Percentiles rank a stretch among this genome's conserved stretches.
These are phyloP conservation scores for Atopsyche davidsoni DNA, from an alignment of 1,140 invertebrate genomes.

Conservation along the genomic window DNA sequence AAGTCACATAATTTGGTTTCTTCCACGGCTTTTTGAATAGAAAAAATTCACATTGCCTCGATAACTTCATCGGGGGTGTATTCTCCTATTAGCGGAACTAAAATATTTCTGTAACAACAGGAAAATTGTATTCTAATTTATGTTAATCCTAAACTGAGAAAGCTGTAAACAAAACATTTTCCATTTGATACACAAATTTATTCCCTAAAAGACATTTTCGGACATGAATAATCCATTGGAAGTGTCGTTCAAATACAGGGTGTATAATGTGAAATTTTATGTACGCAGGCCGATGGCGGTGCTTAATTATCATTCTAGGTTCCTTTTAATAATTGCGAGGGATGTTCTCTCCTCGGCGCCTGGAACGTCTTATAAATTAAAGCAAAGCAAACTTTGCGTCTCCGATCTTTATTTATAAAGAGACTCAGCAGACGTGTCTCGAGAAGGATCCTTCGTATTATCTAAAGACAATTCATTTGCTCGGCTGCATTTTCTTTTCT, in stretches of 20 bases:
- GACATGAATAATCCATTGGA: constrained; percentile 28
- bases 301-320: constrained; percentile 1
- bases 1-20: no score
- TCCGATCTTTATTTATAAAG: not conserved
- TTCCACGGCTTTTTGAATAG: no score
- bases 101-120: constrained; percentile 1
- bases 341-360: not conserved
- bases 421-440: constrained; percentile 1
- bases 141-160: constrained; percentile 24
- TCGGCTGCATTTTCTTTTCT: constrained; percentile 6
- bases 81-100: no score
- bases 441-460: not conserved
- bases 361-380: no score
- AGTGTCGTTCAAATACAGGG: constrained; percentile 21
- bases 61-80: no score
- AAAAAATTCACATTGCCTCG: no score
- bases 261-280: constrained; percentile 7
- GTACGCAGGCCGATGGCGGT: not conserved
- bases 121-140: constrained; percentile 27
- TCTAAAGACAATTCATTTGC: constrained; percentile 4
- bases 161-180: constrained; percentile 26
- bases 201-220: constrained; percentile 24
- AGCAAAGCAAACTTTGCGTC: not conserved
- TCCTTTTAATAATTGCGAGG: not conserved
- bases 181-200: constrained; percentile 24